Conservation (phyloP, 2,797 vertebrate species). For the Linurgus olivaceus region DNA sequence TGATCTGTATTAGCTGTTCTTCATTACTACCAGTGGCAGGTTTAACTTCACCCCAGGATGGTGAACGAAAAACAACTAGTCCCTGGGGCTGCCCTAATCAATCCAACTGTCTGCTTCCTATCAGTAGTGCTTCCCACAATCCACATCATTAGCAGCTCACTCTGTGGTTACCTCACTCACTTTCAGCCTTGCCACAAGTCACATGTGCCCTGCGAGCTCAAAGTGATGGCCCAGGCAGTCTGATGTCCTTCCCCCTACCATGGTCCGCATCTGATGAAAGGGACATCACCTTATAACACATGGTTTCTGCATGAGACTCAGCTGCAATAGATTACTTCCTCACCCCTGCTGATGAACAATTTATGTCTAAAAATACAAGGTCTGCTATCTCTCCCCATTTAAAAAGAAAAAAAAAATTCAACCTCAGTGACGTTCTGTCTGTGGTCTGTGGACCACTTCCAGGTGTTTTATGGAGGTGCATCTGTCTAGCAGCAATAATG, state of each 20-base stretch:
- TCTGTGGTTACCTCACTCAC: constrained; percentile 26
- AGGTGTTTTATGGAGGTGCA: constrained; percentile 52
- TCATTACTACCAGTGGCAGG: constrained; percentile 51
- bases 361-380: neutral
- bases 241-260: neutral
- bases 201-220: neutral
- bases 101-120: neutral
- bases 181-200: constrained; percentile 3
- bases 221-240: neutral
- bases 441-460: constrained; percentile 48
- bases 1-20: constrained; percentile 50
- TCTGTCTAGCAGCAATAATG: constrained; percentile 28
- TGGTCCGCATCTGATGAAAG: neutral
- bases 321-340: constrained; percentile 3
- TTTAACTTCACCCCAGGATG: constrained; percentile 31
- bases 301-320: neutral
- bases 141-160: constrained; percentile 5
- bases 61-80: neutral
- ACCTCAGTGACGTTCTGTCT: constrained; percentile 3
- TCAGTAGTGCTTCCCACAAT: constrained; percentile 14
- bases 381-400: neutral
- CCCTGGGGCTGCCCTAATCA: neutral
- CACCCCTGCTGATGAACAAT: neutral
- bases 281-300: neutral
- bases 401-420: neutral